Conservation (phyloP, 53 echinoderm and acorn worm genomes). For the Echinometra lucunter region DNA sequence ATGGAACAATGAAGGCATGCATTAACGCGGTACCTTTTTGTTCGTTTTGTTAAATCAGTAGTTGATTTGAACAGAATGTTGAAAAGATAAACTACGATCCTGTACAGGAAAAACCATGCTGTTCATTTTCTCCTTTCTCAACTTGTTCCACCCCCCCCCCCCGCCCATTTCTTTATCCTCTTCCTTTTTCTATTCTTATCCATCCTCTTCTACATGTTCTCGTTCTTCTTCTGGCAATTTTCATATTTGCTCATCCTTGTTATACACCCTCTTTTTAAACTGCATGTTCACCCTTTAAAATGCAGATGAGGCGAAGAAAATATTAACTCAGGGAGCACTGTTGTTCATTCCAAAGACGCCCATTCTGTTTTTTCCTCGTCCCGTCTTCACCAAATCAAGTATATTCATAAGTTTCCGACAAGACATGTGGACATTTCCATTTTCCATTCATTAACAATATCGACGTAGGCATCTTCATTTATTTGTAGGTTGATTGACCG, state of each 20-base stretch:
- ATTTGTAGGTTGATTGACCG: constrained; percentile 22
- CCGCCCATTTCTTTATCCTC: neutral
- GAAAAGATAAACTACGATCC: too few relatives aligned
- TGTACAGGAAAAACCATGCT: too few relatives aligned
- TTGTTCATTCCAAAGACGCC: neutral
- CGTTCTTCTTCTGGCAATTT: neutral
- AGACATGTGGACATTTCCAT: constrained; percentile 30
- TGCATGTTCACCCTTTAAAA: neutral
- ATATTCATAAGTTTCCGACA: neutral
- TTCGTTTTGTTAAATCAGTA: neutral
- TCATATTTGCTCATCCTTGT: neutral
- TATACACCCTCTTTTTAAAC: neutral
- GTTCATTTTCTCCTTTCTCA: neutral
- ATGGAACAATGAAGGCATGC: neutral
- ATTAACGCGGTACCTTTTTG: too few relatives aligned
- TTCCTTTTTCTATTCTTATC: neutral
- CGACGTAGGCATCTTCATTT: neutral
- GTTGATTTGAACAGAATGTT: neutral
- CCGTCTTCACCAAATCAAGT: neutral
- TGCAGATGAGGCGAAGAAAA: neutral
- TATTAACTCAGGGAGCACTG: neutral
- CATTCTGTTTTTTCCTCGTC: neutral
- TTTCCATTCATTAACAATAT: neutral
- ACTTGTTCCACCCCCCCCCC: neutral
- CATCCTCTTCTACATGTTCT: neutral